A percentile compares a stretch with the other conserved stretches of the same genome.
Evolutionary conservation across 2,797 vertebrate genomes (phyloP).

Genomic region (Hirundo rustica): DNA sequence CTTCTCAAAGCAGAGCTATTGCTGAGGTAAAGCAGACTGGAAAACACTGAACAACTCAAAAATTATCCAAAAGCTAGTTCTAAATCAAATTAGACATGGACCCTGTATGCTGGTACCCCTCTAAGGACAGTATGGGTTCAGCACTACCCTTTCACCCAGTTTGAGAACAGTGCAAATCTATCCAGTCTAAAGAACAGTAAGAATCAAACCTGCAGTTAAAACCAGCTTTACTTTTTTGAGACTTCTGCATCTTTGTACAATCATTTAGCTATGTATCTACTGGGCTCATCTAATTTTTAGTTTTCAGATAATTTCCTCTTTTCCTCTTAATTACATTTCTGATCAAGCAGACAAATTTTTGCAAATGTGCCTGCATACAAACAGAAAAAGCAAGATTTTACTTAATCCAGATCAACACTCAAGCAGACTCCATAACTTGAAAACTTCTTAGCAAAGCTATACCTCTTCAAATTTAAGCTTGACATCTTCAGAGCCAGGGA

Average conservation of each 20-base stretch:
- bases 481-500: slow-evolving; percentile 91
- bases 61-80: background rate
- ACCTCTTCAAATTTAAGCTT: slow-evolving; percentile 99
- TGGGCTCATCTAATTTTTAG: background rate
- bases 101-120: background rate
- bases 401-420: background rate
- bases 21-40: background rate
- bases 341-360: background rate
- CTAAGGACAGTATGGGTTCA: background rate
- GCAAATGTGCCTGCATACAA: background rate
- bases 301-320: background rate
- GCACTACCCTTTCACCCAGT: background rate
- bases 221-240: background rate
- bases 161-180: background rate
- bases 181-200: background rate
- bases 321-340: background rate
- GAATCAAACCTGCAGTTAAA: background rate
- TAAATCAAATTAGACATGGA: background rate
- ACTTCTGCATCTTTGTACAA: background rate
- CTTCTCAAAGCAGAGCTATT: background rate
- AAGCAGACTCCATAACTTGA: background rate
- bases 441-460: background rate
- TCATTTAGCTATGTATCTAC: background rate
- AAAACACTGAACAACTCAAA: background rate
- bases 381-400: background rate